Evolutionary conservation across 2,888 invertebrate species (phyloP).

Genomic region (Drosophila koepferae): DNA sequence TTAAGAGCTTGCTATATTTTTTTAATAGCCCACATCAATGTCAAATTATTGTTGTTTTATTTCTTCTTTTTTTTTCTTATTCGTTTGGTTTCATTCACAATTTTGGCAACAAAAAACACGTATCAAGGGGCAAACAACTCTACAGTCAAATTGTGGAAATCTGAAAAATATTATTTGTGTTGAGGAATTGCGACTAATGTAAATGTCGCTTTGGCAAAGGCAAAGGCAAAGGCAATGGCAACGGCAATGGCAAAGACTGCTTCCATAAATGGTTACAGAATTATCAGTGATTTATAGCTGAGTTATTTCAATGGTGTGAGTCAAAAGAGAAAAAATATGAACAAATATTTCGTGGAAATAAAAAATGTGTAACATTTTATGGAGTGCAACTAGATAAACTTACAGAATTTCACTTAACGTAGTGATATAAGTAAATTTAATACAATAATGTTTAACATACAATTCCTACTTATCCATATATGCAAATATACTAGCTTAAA

Average conservation of each 20-base stretch:
- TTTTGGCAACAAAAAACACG: not conserved
- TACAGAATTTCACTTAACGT: not conserved
- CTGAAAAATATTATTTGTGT: constrained; percentile 4
- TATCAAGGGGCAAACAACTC: constrained; percentile 8
- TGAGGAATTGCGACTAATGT: not conserved
- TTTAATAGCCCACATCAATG: constrained; percentile 21
- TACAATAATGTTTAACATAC: not conserved
- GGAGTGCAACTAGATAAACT: too few relatives aligned
- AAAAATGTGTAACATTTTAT: not conserved
- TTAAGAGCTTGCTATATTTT: not conserved
- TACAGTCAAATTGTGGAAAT: not conserved
- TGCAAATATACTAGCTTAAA: not conserved
- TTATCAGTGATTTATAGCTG: constrained; percentile 1
- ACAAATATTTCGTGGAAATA: not conserved
- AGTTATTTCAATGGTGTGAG: not conserved
- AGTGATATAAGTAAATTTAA: not conserved
- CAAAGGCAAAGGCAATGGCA: not conserved
- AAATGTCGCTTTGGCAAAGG: not conserved
- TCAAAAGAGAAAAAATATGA: not conserved
- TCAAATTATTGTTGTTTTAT: constrained; percentile 7
- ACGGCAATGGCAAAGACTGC: not conserved
- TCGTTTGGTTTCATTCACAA: not conserved
- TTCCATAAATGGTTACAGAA: not conserved
- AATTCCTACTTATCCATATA: too few relatives aligned
- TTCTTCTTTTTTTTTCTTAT: not conserved